A percentile compares a stretch with the other conserved stretches of the same genome.
These are phyloP conservation scores for Anthoscopus minutus DNA, from an alignment of 2,113 vertebrate species.

Conservation along the genomic window DNA sequence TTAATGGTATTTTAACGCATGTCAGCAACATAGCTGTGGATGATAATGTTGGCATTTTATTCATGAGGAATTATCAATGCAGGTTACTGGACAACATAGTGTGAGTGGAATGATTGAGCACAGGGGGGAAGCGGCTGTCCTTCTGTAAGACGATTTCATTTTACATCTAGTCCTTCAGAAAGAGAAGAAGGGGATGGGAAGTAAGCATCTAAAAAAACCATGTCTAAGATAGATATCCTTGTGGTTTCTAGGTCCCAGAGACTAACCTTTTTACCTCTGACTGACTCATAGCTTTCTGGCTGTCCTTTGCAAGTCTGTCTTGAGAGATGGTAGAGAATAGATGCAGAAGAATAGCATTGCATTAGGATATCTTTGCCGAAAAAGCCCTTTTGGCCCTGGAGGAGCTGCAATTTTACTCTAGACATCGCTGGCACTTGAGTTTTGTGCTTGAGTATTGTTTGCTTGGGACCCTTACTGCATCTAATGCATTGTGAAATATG, in stretches of 20 bases:
- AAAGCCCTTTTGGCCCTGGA: not conserved
- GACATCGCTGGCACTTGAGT: not conserved
- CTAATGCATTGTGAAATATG: not conserved
- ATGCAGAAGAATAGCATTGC: not conserved
- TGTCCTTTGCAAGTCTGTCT: not conserved
- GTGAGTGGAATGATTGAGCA: slow-evolving; percentile 74
- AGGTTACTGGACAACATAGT: slow-evolving; percentile 72
- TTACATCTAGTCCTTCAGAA: slow-evolving; percentile 56
- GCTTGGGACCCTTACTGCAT: not conserved
- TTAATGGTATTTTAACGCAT: slow-evolving; percentile 78
- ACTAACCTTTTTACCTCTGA: not conserved
- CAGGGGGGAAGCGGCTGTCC: slow-evolving; percentile 29
- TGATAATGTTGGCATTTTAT: slow-evolving; percentile 76
- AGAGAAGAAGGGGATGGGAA: not conserved
- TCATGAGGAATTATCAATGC: slow-evolving; percentile 77
- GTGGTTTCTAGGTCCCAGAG: not conserved
- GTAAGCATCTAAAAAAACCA: not conserved
- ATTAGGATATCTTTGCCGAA: not conserved
- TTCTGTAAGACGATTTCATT: slow-evolving; percentile 62
- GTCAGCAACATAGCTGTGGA: slow-evolving; percentile 74
- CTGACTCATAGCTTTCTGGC: not conserved
- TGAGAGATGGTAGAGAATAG: not conserved
- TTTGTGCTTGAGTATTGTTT: not conserved
- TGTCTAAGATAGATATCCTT: not conserved
- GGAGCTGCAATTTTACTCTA: not conserved